A percentile compares a stretch with the other conserved stretches of the same genome.
phyloP scores from a whole-genome alignment of 2,113 vertebrate species.

The Pygoscelis adeliae region DNA sequence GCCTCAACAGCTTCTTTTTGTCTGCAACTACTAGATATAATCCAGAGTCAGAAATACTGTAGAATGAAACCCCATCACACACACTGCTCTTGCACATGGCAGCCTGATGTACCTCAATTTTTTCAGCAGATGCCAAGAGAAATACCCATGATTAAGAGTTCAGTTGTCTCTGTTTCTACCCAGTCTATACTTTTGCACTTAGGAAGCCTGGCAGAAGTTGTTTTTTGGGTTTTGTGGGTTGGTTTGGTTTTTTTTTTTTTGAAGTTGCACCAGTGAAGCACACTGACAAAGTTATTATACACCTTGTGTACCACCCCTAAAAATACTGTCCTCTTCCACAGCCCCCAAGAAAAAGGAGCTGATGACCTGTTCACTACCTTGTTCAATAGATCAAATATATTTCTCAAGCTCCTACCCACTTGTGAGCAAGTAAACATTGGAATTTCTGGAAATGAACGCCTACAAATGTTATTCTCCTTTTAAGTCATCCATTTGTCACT shows the following conservation, averaged over 20 bases:
- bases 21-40: background rate
- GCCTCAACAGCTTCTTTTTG: background rate
- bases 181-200: background rate
- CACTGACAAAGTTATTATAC: background rate
- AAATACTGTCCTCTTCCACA: background rate
- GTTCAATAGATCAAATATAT: accelerated
- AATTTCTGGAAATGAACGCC: background rate
- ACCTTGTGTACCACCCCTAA: background rate
- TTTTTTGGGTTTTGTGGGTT: background rate
- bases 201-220: background rate
- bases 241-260: background rate
- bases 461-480: background rate
- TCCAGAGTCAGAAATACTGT: background rate
- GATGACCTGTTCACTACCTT: background rate
- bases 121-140: background rate
- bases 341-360: background rate
- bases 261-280: background rate
- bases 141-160: background rate
- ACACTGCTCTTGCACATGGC: background rate
- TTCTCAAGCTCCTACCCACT: background rate
- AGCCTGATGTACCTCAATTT: background rate
- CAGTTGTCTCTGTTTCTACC: background rate
- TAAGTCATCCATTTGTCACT: background rate
- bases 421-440: background rate
- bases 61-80: background rate